Evolutionary conservation across 2,797 vertebrate species (phyloP).

Genomic region (Paguma larvata): DNA sequence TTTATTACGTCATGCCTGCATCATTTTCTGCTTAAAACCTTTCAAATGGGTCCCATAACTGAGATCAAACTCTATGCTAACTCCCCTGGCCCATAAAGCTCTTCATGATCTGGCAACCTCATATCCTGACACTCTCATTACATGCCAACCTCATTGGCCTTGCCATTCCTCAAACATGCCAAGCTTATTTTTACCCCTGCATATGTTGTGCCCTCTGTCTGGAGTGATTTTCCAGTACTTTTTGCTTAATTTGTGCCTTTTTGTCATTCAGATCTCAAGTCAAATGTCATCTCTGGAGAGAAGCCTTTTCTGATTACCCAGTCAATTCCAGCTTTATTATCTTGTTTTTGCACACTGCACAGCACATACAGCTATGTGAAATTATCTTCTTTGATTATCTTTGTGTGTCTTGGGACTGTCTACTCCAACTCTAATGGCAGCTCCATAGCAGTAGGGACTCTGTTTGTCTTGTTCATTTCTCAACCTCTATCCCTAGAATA

Average conservation of each 20-base stretch:
- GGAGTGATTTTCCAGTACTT: neutral
- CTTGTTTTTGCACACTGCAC: neutral
- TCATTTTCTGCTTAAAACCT: neutral
- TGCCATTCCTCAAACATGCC: neutral
- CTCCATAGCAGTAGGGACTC: neutral
- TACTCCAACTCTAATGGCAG: neutral
- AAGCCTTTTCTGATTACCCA: neutral
- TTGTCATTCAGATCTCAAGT: neutral
- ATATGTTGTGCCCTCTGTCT: neutral
- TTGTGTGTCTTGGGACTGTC: neutral
- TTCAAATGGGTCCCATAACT: neutral
- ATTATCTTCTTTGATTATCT: neutral
- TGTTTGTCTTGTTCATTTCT: conserved; percentile 12
- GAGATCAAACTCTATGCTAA: neutral
- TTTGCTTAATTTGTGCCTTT: neutral
- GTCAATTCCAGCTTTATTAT: neutral
- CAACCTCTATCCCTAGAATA: neutral
- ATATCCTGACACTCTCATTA: neutral
- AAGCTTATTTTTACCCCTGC: neutral
- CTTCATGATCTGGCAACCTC: neutral
- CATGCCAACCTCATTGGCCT: neutral
- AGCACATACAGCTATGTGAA: neutral
- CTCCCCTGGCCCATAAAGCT: neutral
- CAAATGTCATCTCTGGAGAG: neutral
- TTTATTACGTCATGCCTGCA: neutral